phyloP scores from a whole-genome alignment of 2,888 invertebrate species.

The Sinhomidia bicolor region DNA sequence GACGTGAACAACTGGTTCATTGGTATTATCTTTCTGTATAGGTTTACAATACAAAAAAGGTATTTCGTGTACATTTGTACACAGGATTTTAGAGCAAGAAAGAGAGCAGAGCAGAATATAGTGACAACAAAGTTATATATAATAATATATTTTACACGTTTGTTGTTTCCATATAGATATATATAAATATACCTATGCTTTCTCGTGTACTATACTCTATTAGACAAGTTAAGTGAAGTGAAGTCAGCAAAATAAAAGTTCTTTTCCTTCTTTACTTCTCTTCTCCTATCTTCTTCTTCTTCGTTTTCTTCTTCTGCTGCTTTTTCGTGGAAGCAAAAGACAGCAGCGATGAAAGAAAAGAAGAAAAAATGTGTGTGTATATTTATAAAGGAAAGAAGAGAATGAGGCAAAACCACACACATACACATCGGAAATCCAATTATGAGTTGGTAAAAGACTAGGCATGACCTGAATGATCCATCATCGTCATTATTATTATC shows the following conservation, averaged over 20 bases:
- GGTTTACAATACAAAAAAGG: background rate
- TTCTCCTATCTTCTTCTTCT: background rate
- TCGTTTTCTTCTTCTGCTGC: background rate
- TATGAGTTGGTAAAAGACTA: conserved; percentile 79
- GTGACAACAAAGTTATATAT: background rate
- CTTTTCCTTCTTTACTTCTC: conserved; percentile 17
- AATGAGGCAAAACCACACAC: conserved; percentile 49
- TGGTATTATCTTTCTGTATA: background rate
- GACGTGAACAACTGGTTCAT: conserved; percentile 40
- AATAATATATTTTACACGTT: background rate
- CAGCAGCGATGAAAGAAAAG: conserved; percentile 38
- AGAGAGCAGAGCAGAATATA: no score
- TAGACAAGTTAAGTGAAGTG: conserved; percentile 69
- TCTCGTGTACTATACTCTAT: conserved; percentile 28
- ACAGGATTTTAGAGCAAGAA: no score
- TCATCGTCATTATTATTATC: conserved; percentile 71
- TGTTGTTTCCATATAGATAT: background rate
- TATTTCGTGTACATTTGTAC: background rate
- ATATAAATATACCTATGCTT: background rate
- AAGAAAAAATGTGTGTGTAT: no score
- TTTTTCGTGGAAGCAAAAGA: conserved; percentile 46
- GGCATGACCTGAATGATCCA: conserved; percentile 79
- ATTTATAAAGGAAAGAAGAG: conserved; percentile 33
- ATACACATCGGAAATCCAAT: conserved; percentile 78
- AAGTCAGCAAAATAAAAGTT: conserved; percentile 62